Conservation (phyloP, 2,888 invertebrate genomes). For the Diarsia rubi region DNA sequence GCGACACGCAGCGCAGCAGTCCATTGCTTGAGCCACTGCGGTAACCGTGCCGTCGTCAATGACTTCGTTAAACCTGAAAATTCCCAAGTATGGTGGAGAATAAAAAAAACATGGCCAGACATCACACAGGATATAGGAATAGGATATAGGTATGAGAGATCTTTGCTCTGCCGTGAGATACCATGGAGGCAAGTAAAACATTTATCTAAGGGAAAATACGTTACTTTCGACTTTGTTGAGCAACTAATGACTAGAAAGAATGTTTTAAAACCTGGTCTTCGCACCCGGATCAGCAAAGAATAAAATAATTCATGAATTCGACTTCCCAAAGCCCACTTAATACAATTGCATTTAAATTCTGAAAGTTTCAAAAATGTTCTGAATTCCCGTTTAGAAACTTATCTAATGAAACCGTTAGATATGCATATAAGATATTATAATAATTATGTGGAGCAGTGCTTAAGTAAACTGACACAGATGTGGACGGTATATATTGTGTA, state of each 20-base stretch:
- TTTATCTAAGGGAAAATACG: no score
- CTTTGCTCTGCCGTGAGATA: no score
- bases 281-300: neutral
- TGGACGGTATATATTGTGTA: slow-evolving; percentile 11
- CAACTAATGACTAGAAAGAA: neutral
- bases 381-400: neutral
- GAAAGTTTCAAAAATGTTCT: neutral
- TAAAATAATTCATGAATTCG: neutral
- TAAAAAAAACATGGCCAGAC: neutral
- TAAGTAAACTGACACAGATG: slow-evolving; percentile 52
- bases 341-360: neutral
- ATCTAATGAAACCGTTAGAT: slow-evolving; percentile 34
- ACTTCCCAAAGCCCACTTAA: neutral
- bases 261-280: neutral
- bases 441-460: slow-evolving; percentile 21
- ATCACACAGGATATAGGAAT: no score
- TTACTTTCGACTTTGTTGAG: no score
- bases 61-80: neutral
- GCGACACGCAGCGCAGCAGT: no score
- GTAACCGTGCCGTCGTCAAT: no score
- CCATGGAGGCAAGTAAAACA: no score
- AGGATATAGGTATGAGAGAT: no score
- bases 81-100: neutral
- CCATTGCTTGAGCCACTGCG: no score
- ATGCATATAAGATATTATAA: neutral